These are phyloP conservation scores for Tachina lurida DNA, from an alignment of 2,888 invertebrate genomes.

Conservation along the genomic window DNA sequence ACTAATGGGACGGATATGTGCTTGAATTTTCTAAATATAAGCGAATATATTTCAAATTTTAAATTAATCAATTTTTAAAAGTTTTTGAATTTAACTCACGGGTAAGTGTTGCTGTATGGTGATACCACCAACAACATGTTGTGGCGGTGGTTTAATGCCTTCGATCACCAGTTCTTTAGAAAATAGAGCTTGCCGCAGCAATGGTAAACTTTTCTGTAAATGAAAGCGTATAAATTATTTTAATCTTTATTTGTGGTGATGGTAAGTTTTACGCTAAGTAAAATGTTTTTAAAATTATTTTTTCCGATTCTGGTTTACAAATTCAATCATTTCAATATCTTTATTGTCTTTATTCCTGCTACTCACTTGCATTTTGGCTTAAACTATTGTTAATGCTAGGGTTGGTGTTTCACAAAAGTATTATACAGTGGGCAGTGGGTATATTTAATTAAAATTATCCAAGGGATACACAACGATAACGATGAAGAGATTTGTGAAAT, in stretches of 20 bases:
- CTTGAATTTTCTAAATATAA: constrained; percentile 81
- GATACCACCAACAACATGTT: constrained; percentile 86
- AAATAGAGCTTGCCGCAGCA: constrained; percentile 94
- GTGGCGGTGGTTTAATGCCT: constrained; percentile 95
- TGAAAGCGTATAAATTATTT: constrained; percentile 7
- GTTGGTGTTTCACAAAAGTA: too few relatives aligned
- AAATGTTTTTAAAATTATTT: too few relatives aligned
- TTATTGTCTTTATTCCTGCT: too few relatives aligned
- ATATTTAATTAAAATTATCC: too few relatives aligned
- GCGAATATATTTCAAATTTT: background rate
- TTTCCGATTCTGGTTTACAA: too few relatives aligned
- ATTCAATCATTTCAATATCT: too few relatives aligned
- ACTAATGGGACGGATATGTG: constrained; percentile 84
- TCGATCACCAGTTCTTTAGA: constrained; percentile 96
- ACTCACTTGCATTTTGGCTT: too few relatives aligned
- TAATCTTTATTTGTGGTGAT: background rate
- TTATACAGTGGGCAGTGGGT: too few relatives aligned
- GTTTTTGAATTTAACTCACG: constrained; percentile 74
- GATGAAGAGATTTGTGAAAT: too few relatives aligned
- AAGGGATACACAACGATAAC: too few relatives aligned
- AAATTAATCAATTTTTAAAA: background rate
- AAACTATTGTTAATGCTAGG: too few relatives aligned
- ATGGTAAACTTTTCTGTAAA: constrained; percentile 95
- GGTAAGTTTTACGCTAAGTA: too few relatives aligned
- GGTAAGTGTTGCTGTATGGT: constrained; percentile 82